Base-by-base conservation (phyloP, 2,797 vertebrate species). In the Siniperca obscura region DNA sequence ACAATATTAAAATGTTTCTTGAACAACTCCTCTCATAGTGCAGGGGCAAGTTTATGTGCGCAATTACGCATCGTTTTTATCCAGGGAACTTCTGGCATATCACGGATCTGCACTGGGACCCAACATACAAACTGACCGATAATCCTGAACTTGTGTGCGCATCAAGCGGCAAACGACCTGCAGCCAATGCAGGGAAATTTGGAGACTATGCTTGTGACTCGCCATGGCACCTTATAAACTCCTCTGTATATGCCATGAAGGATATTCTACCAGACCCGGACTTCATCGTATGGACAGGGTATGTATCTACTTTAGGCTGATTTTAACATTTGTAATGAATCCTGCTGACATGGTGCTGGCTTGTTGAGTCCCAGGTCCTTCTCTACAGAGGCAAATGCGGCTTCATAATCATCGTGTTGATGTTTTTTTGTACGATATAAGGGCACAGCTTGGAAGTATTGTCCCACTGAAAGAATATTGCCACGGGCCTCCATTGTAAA, bases 271-370 rank as follows among this genome's bases (percentile, higher is more conserved):
- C 90, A 1, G 78, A 93, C 40, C 98, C 96, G 0, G 97, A 98
- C 92, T 99, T 99, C 92, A 97, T 99, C 76, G 74, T 99, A 40
- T 99, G 98, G 98, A 99, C 97, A 1, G 98, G 98, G 98, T 99
- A 89, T 68, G 83, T 65, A 2, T 46, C 10, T 40, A 1, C 13
- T 40, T 50, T 30, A 16, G 8, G 22, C n/a, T 64, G 11, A 53
- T 19, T 48, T 13, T 27, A 56, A 21, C 0, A 25, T 38, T 13
- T 78, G 60, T 59, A 5, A 40, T 38, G 1, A 21, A 55, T 56
- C n/a, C n/a, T 65, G 40, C 38, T 17, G 61, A 22, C 27, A 6
- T n/a, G 17, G 14, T 46, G 1, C 6, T 42, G 5, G 2, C 13
- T 42, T 53, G 38, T 60, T 22, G 50, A 73, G 48, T 71, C 46